Conservation (phyloP, 1,140 invertebrate genomes). For the Lepidotrigona ventralis region DNA sequence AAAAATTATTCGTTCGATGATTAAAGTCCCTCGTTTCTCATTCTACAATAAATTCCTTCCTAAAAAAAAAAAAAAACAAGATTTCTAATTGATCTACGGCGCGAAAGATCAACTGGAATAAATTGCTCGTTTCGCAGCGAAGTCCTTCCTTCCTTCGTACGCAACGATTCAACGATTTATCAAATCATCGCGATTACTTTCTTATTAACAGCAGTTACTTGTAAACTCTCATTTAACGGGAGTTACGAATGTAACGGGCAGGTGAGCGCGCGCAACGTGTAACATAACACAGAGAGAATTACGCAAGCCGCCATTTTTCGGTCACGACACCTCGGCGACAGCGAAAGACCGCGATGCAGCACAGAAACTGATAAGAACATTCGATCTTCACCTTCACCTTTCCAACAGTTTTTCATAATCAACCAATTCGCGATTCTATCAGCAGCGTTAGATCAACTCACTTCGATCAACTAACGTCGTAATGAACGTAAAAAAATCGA, state of each 20-base stretch:
- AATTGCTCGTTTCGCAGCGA: background rate
- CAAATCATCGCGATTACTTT: background rate
- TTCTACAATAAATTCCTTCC: too few relatives aligned
- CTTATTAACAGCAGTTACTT: too few relatives aligned
- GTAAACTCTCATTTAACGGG: too few relatives aligned
- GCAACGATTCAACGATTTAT: too few relatives aligned
- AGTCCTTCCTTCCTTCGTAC: too few relatives aligned
- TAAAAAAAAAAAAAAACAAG: background rate
- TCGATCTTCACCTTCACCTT: background rate
- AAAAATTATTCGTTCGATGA: too few relatives aligned
- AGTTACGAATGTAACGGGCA: too few relatives aligned
- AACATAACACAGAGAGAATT: too few relatives aligned
- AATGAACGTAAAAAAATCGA: background rate
- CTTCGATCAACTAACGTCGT: fast-evolving
- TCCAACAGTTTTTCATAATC: too few relatives aligned
- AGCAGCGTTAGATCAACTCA: too few relatives aligned
- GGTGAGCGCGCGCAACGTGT: too few relatives aligned
- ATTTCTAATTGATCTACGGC: background rate
- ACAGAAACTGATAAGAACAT: background rate
- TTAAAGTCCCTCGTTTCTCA: too few relatives aligned
- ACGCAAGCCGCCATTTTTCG: slow-evolving; percentile 9
- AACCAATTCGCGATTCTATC: background rate
- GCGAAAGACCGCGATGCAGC: slow-evolving; percentile 12
- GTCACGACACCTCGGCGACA: background rate
- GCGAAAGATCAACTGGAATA: background rate